Conservation (phyloP, 2,797 vertebrate genomes). For the Gymnopithys bicolor region DNA sequence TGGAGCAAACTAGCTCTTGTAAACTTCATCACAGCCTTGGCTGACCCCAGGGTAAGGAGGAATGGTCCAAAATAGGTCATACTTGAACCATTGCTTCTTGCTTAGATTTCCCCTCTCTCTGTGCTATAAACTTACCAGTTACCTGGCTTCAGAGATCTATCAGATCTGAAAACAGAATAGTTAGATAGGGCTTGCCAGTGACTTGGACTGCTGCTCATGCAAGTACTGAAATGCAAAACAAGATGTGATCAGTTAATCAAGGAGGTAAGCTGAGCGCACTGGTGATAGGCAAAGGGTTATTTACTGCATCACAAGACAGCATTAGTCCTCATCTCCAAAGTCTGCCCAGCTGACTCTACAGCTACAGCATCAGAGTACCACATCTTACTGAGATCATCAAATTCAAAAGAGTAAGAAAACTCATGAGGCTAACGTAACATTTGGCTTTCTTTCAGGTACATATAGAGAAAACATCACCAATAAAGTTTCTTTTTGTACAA, state of each 20-base stretch:
- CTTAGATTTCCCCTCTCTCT: not conserved
- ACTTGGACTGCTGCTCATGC: not conserved
- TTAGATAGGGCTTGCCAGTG: not conserved
- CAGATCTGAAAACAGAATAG: not conserved
- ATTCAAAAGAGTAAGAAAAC: not conserved
- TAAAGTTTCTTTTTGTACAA: not conserved
- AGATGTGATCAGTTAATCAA: not conserved
- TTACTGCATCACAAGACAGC: slow-evolving; percentile 44
- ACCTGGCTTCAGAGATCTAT: not conserved
- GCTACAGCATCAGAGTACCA: not conserved
- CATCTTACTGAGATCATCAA: not conserved
- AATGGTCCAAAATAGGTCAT: not conserved
- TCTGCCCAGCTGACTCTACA: not conserved
- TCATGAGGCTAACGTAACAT: not conserved
- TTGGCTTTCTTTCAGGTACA: not conserved
- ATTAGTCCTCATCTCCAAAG: not conserved
- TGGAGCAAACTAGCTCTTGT: not conserved
- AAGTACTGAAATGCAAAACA: slow-evolving; percentile 25
- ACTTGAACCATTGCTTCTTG: not conserved
- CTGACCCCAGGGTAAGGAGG: not conserved
- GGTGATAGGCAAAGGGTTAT: slow-evolving; percentile 26
- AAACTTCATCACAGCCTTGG: not conserved
- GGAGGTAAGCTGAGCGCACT: slow-evolving; percentile 24
- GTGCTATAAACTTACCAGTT: not conserved
- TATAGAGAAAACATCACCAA: not conserved